Base-by-base conservation (phyloP, 2,797 vertebrate species). In the Poecilia gillii region DNA sequence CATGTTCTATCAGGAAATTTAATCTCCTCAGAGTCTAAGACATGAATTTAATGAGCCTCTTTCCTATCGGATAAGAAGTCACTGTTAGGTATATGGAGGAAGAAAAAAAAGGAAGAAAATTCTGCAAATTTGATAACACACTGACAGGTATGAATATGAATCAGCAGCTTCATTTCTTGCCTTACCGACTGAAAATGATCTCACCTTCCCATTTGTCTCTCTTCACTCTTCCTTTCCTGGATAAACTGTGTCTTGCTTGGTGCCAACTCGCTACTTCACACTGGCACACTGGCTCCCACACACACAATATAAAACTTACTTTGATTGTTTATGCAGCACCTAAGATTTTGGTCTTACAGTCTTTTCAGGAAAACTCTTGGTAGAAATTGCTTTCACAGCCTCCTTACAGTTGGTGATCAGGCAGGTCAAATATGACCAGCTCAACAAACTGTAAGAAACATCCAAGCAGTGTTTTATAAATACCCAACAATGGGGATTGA, bases 21-120 rank as follows among this genome's bases (percentile, higher is more conserved):
- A 25, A 75, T 64, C 73, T 70, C 73, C 80, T 75, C 47, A 55
- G 72, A 79, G 47, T 71, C 76, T n/a, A 16, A 77, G 53, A 83
- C 45, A 66, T 70, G 7, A 80, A 20, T 47, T 87, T 78, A 62
- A 80, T 51, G 6, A 88, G 12, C 2, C 14, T 36, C 20, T 43
- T 33, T 78, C 53, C 49, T 41, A 49, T 73, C 31, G 47, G 33
- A 77, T 73, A 36, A 31, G 13, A 73, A 73, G n/a, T 31, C n/a
- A n/a, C 70, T 55, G 53, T 70, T 25, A 62, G 51, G 47, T 28
- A 8, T 0, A 16, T 3, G 23, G 1, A 79, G 41, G 43, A 73
- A 6, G 57, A 78, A 62, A 51, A 79, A 79, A 43, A 78, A 43
- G 45, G 59, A 5, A 59, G 78, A 57, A 59, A 79, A 78, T 57